phyloP scores from a whole-genome alignment of 2,113 vertebrate species.

The Oncorhynchus kisutch region DNA sequence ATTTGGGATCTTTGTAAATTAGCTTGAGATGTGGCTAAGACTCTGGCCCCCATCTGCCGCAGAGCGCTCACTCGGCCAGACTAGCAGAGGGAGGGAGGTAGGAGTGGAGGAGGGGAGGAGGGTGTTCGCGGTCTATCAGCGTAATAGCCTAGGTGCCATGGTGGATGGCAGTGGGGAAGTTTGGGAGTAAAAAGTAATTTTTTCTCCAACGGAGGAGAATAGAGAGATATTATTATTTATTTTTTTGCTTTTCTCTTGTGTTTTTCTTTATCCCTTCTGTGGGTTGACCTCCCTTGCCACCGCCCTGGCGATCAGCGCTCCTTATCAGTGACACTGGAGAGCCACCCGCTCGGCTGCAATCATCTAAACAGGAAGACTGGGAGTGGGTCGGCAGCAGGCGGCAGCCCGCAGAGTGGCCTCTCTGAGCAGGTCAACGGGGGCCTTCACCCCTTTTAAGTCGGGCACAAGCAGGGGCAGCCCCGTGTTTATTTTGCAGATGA shows the following conservation, averaged over 20 bases:
- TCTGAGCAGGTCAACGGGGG: constrained; percentile 60
- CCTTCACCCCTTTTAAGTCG: constrained; percentile 57
- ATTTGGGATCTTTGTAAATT: constrained; percentile 80
- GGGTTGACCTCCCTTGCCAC: constrained; percentile 70
- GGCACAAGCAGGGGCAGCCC: constrained; percentile 53
- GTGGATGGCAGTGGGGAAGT: constrained; percentile 36
- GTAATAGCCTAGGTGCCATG: constrained; percentile 68
- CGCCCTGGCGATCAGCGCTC: constrained; percentile 46
- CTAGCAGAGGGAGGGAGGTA: constrained; percentile 42
- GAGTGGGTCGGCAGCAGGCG: constrained; percentile 33
- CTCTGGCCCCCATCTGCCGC: constrained; percentile 51
- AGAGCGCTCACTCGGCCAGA: constrained; percentile 45
- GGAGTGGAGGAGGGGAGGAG: background rate
- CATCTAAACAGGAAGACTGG: constrained; percentile 62
- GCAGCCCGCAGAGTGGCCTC: constrained; percentile 40
- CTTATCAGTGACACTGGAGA: constrained; percentile 69
- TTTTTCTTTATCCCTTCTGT: constrained; percentile 58
- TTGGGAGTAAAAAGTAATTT: constrained; percentile 46
- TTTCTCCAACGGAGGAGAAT: background rate
- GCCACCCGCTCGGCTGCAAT: constrained; percentile 61
- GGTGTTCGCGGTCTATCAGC: constrained; percentile 60
- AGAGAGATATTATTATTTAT: background rate
- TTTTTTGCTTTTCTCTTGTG: background rate
- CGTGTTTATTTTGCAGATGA: constrained; percentile 67
- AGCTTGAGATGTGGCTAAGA: constrained; percentile 76